Evolutionary conservation across 2,888 invertebrate genomes (phyloP), one percentile per base, ranked within the genome.

Genomic region (Gonocerus acuteangulatus): DNA sequence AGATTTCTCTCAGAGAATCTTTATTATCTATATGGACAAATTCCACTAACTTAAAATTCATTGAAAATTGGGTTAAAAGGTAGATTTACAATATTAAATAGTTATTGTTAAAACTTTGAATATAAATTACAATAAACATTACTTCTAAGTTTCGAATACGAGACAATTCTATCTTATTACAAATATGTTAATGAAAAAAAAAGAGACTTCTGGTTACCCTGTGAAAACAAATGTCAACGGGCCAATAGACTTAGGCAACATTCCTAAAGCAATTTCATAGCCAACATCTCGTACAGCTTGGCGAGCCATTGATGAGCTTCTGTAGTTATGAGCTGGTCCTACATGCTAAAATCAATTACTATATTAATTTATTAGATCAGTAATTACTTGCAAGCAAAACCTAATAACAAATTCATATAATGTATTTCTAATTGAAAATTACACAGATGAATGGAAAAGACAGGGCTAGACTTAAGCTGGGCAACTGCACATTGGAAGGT

Each of bases 251-350:
- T 91, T 90, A 1, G 99, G 99, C 94, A 99, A 92, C 78, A 93
- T 86, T 2, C 86, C 79, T 56, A 99, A 76, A 0, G 97, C 85
- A 49, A 99, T 94, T 77, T 99, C 97, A 74, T 99, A 99, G 0
- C 99, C 99, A n/a, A 95, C 94, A 73, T 99, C 99, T 16, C 99
- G 80, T 44, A 99, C 89, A 0, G 96, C 94, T 74, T 99, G 97
- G 22, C 91, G 82, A 0, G 97, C 97, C 93, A 96, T 95, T 69
- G 93, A 94, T 0, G 94, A 95, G 74, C 91, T 95, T 34, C 97
- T 82, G 76, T 99, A 99, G 75, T 99, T 99, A 73, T 99, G 99
- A 0, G 99, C 95, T 2, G 95, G 94, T 0, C 95, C 97, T 66
- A 99, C 91, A 72, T 99, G 95, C 87, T 89, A 71, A 2, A 19